Conservation (phyloP, 1,140 invertebrate genomes). For the Magallana angulata region DNA sequence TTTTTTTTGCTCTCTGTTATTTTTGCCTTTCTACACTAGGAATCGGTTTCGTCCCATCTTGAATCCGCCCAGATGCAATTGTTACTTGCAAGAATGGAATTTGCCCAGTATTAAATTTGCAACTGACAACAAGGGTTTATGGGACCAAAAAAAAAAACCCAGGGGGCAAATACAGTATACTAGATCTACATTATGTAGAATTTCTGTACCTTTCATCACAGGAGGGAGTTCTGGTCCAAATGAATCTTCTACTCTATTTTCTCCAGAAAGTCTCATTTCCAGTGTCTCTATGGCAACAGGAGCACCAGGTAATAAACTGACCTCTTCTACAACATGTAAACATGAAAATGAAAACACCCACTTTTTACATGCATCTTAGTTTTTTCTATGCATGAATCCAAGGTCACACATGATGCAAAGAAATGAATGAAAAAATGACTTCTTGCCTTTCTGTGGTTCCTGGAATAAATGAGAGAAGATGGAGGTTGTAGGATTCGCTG, state of each 20-base stretch:
- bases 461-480: conserved; percentile 15
- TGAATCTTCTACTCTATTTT: not conserved
- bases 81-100: too few species aligned
- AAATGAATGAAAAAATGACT: not conserved
- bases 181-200: not conserved
- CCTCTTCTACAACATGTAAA: not conserved
- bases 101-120: too few species aligned
- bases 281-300: conserved; percentile 47
- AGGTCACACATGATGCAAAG: not conserved
- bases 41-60: too few species aligned
- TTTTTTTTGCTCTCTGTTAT: too few species aligned
- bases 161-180: too few species aligned
- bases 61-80: too few species aligned
- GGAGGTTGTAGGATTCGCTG: not conserved
- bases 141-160: too few species aligned
- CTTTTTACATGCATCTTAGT: too few species aligned
- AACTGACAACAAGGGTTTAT: too few species aligned
- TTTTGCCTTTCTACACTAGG: too few species aligned
- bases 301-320: conserved; percentile 21
- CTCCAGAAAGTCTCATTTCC: conserved; percentile 12
- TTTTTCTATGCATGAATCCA: not conserved
- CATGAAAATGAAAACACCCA: not conserved
- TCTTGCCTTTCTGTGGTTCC: not conserved
- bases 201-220: not conserved
- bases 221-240: conserved; percentile 38